phyloP scores from a whole-genome alignment of 2,888 invertebrate genomes.

The Phymatocera aterrima region DNA sequence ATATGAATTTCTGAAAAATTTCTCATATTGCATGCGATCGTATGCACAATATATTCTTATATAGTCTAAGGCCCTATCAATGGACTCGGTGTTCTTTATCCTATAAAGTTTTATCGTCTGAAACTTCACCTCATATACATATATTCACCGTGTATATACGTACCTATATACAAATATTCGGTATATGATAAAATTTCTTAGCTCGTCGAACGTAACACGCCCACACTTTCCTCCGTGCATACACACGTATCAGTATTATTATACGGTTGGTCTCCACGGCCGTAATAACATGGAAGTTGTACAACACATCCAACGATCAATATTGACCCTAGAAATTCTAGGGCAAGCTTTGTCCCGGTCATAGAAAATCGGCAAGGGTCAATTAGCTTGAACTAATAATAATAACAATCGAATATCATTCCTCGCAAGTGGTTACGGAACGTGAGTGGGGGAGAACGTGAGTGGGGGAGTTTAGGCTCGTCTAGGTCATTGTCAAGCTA shows the following conservation, averaged over 20 bases:
- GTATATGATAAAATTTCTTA: too few relatives aligned
- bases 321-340: constrained; percentile 6
- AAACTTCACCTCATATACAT: neutral
- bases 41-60: neutral
- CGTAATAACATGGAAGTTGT: constrained; percentile 24
- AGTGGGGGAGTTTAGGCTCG: too few relatives aligned
- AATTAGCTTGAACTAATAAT: constrained; percentile 4
- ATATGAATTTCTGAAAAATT: neutral
- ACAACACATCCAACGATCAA: constrained; percentile 3
- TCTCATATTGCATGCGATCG: too few relatives aligned
- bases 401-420: neutral
- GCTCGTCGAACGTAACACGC: neutral
- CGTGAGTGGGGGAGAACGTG: too few relatives aligned
- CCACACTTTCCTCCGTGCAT: neutral
- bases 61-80: neutral
- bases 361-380: neutral
- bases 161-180: too few relatives aligned
- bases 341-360: neutral
- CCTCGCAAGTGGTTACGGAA: neutral
- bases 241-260: neutral
- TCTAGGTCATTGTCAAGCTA: too few relatives aligned
- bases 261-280: constrained; percentile 1
- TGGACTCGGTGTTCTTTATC: too few relatives aligned
- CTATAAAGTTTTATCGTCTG: neutral
- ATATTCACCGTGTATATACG: neutral